Evolutionary conservation across 2,797 vertebrate species (phyloP).

Genomic region (Bradypodion ventrale): DNA sequence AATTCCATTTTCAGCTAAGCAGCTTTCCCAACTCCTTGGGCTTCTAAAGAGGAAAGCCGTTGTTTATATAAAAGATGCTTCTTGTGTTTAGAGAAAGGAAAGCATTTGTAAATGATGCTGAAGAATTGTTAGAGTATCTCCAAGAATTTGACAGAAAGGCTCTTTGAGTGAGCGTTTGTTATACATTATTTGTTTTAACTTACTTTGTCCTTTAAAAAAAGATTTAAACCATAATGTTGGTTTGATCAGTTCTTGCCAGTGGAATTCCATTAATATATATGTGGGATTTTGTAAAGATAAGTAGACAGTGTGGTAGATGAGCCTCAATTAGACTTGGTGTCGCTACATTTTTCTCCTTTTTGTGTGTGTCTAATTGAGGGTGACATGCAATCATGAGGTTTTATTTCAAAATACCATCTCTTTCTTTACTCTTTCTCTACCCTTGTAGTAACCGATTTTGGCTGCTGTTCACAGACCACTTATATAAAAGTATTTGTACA

Average conservation of each 20-base stretch:
- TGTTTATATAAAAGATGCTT: constrained; percentile 66
- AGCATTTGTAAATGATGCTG: constrained; percentile 58
- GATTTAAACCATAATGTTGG: rapidly evolving
- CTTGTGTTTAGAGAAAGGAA: constrained; percentile 67
- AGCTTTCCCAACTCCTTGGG: constrained; percentile 58
- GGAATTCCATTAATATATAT: not conserved
- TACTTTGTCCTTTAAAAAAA: constrained; percentile 5
- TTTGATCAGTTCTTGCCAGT: not conserved
- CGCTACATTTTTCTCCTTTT: not conserved
- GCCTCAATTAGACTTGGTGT: not conserved
- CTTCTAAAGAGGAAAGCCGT: constrained; percentile 36
- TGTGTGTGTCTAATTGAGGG: rapidly evolving
- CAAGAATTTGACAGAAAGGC: constrained; percentile 35
- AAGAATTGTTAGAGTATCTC: constrained; percentile 46
- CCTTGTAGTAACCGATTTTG: not conserved
- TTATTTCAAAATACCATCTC: constrained; percentile 4
- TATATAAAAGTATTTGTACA: constrained; percentile 72
- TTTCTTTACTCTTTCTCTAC: not conserved
- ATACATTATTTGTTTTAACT: constrained; percentile 27
- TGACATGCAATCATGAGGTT: not conserved
- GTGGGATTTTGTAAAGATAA: not conserved
- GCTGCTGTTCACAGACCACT: constrained; percentile 66
- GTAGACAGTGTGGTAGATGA: not conserved
- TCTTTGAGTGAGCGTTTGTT: not conserved
- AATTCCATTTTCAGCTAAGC: constrained; percentile 55